Conservation (phyloP, 2,888 invertebrate genomes). For the Cataglyphis rosenhaueri region DNA sequence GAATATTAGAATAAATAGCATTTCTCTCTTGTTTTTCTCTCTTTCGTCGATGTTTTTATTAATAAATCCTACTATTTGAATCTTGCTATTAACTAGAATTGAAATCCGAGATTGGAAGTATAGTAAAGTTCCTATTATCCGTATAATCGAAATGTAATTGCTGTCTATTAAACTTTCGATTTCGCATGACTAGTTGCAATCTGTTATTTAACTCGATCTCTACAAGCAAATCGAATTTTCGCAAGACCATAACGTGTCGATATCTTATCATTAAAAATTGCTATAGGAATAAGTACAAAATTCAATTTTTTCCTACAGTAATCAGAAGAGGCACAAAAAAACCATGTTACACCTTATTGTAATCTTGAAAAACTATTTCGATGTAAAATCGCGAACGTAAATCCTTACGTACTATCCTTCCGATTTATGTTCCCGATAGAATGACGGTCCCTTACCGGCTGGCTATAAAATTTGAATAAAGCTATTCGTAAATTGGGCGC, state of each 20-base stretch:
- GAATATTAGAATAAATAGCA: conserved; percentile 1
- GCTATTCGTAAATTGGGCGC: conserved; percentile 59
- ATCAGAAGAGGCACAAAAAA: not conserved
- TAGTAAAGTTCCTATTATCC: conserved; percentile 13
- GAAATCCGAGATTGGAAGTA: conserved; percentile 28
- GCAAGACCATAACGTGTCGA: conserved; percentile 17
- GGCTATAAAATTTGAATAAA: conserved; percentile 67
- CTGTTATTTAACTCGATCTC: conserved; percentile 22
- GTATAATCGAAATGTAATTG: conserved; percentile 31
- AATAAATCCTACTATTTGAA: not conserved
- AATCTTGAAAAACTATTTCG: not conserved
- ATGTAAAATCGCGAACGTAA: conserved; percentile 37
- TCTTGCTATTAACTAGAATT: not conserved
- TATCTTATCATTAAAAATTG: conserved; percentile 15
- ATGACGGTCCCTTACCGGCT: not conserved
- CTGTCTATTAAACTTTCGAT: conserved; percentile 30
- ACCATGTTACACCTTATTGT: no score
- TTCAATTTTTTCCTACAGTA: not conserved
- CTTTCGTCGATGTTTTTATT: not conserved
- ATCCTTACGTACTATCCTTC: not conserved
- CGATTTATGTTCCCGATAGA: conserved; percentile 30
- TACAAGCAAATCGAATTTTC: conserved; percentile 14
- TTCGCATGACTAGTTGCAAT: conserved; percentile 31
- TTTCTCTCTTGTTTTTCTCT: no score
- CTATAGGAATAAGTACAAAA: conserved; percentile 7